phyloP scores from a whole-genome alignment of 2,888 invertebrate species.

The Unio pictorum region DNA sequence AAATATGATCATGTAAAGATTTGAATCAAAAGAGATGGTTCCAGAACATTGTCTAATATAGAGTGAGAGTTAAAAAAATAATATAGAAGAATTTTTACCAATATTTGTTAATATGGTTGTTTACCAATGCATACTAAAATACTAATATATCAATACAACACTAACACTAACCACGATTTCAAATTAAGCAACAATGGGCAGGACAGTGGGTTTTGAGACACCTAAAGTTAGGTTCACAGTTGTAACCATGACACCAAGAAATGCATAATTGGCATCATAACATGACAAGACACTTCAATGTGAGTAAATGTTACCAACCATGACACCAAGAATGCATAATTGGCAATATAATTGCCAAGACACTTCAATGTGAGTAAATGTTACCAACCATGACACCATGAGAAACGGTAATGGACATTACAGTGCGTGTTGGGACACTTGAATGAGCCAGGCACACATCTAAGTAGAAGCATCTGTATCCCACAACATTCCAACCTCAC shows the following conservation, averaged over 20 bases:
- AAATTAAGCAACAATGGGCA: not conserved
- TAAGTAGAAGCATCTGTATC: conserved; percentile 13
- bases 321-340: not conserved
- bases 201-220: not conserved
- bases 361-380: not conserved
- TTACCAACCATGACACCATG: conserved; percentile 25
- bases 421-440: conserved; percentile 16
- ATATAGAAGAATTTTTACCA: too few species aligned
- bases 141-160: too few species aligned
- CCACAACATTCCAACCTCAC: conserved; percentile 21
- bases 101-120: too few species aligned
- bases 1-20: too few species aligned
- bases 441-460: conserved; percentile 24
- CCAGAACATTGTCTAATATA: too few species aligned
- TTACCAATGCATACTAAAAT: too few species aligned
- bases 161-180: not conserved
- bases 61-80: too few species aligned
- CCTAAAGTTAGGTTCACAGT: not conserved
- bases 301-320: not conserved
- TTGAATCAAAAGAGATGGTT: too few species aligned
- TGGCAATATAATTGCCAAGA: too few species aligned
- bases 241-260: not conserved
- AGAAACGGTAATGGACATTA: conserved; percentile 18
- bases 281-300: not conserved
- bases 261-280: not conserved